These are phyloP conservation scores for Leistus spinibarbis DNA, from an alignment of 2,888 invertebrate genomes.

Conservation along the genomic window DNA sequence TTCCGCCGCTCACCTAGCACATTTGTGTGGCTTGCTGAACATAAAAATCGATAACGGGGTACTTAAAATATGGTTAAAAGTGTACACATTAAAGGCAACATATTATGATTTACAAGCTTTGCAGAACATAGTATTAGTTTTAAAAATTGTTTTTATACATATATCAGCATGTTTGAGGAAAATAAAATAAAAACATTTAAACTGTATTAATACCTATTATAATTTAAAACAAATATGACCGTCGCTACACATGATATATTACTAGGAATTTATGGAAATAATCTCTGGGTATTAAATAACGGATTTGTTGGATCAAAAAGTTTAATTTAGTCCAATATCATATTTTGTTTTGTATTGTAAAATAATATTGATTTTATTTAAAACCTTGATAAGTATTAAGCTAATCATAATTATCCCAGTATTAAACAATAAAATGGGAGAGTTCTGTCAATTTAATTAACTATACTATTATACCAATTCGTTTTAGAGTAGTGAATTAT, in stretches of 20 bases:
- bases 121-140: too few species aligned
- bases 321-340: background rate
- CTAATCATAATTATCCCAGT: too few species aligned
- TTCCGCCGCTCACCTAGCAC: constrained; percentile 8
- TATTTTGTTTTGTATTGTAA: too few species aligned
- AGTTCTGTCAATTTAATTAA: too few species aligned
- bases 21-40: constrained; percentile 9
- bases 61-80: background rate
- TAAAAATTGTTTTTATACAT: too few species aligned
- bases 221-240: background rate
- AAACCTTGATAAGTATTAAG: too few species aligned
- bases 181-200: background rate
- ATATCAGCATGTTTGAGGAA: background rate
- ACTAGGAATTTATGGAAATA: background rate
- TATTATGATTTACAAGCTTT: too few species aligned
- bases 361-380: too few species aligned
- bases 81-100: background rate
- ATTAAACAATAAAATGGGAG: too few species aligned
- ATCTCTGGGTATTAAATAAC: background rate
- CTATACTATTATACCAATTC: too few species aligned
- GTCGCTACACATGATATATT: background rate
- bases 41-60: background rate
- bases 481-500: too few species aligned
- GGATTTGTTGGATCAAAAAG: background rate
- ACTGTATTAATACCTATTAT: background rate